Evolutionary conservation across 2,113 vertebrate genomes (phyloP), one percentile per base, ranked within the genome.

Genomic region (Hypocryptadius cinnamomeus): DNA sequence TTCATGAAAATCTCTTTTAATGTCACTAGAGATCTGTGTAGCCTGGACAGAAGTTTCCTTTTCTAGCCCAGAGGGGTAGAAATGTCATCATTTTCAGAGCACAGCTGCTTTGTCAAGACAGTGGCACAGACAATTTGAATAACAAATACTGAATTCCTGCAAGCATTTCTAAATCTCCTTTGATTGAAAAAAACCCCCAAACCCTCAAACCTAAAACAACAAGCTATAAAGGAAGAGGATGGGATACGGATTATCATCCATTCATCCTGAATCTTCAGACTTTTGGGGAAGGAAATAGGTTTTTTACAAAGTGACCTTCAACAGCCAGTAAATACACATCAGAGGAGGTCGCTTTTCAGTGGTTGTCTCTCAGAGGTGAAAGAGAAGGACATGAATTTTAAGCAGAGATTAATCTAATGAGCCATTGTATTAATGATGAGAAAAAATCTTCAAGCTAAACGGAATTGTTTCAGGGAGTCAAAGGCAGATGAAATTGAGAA

Each of bases 1-100:
- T 95, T 87, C 76, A 89, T 72, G 93, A 94, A 90, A 96, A 93
- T 89, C 76, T 66, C 85, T 73, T 93, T 89, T 92, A 88, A 91
- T 82, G 87, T 91, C 91, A 81, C 66, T 77, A 60, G 81, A 87
- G 88, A 84, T 86, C 81, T 66, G 68, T 69, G 77, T 54, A 73
- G 24, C 61, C 83, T 89, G 85, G 94, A 92, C 82, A 73, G 63
- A 90, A 82, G 60, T 80, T 87, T 95, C 63, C 39, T 94, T 90
- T 90, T 74, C 47, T 61, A 88, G 57, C 82, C 83, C 78, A 78
- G 25, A 50, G 51, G 76, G 57, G 35, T 78, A 94, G 71, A 91
- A 94, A 90, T 85, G 85, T 74, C 76, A 92, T 70, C 17, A 60
- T 94, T 88, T 89, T 66, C 65, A 85, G 72, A 81, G 69, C 57